Conservation (phyloP, 2,797 vertebrate genomes). For the Rhynchonycteris naso region DNA sequence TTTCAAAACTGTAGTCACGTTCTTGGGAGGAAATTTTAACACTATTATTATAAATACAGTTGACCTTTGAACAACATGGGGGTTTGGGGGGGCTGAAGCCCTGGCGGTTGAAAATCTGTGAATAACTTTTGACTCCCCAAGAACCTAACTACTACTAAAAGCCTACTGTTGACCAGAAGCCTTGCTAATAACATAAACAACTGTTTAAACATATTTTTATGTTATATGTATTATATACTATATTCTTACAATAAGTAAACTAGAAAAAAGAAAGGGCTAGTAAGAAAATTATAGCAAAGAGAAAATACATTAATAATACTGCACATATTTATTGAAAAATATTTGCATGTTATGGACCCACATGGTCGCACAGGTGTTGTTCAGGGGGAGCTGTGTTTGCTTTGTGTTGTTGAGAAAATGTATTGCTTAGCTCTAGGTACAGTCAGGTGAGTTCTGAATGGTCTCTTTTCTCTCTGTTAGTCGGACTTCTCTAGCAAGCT, state of each 20-base stretch:
- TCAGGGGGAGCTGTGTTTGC: not conserved
- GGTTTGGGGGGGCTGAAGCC: not conserved
- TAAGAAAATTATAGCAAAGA: not conserved
- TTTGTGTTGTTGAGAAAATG: not conserved
- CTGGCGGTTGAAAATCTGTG: not conserved
- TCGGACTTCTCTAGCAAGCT: constrained; percentile 94
- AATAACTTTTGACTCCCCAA: not conserved
- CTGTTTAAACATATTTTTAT: not conserved
- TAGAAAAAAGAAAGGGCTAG: not conserved
- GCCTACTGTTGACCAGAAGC: not conserved
- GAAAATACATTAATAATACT: not conserved
- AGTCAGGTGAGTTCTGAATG: not conserved
- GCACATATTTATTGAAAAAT: not conserved
- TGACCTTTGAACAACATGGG: not conserved
- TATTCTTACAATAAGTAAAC: not conserved
- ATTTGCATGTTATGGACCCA: not conserved
- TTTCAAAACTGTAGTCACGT: not conserved
- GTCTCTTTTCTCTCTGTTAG: constrained; percentile 83
- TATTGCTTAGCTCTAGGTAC: not conserved
- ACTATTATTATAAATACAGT: not conserved
- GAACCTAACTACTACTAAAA: not conserved
- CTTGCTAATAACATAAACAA: not conserved
- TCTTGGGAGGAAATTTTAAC: not conserved
- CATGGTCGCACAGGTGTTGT: too few relatives aligned
- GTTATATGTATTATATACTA: not conserved